A percentile compares a stretch with the other conserved stretches of the same genome.
Evolutionary conservation across 2,797 vertebrate genomes (phyloP).

Genomic region (Sebastes trivittatus): DNA sequence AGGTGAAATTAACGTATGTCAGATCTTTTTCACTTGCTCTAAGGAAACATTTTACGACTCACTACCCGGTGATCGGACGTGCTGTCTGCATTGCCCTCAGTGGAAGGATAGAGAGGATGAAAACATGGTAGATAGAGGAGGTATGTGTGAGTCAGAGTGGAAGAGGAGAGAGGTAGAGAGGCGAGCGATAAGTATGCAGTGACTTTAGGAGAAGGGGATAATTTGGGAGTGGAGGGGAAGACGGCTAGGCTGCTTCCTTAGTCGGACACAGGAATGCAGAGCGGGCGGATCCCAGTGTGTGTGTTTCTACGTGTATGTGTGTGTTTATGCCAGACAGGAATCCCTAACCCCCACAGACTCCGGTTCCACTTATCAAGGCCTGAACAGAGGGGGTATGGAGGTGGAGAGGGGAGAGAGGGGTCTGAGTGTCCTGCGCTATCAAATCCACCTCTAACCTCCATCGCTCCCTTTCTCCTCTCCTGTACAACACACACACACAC

Average conservation of each 20-base stretch:
- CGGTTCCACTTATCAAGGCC: slow-evolving; percentile 83
- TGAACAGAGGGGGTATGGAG: slow-evolving; percentile 62
- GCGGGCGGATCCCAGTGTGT: slow-evolving; percentile 77
- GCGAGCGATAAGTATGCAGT: slow-evolving; percentile 69
- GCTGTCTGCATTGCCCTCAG: slow-evolving; percentile 5
- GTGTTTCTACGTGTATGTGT: slow-evolving; percentile 59
- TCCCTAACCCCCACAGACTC: slow-evolving; percentile 83
- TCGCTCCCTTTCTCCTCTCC: slow-evolving; percentile 41
- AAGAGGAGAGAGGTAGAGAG: slow-evolving; percentile 60
- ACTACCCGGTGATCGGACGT: slow-evolving; percentile 16
- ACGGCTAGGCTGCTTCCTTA: slow-evolving; percentile 80
- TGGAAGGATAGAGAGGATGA: slow-evolving; percentile 20
- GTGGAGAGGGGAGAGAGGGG: slow-evolving; percentile 35
- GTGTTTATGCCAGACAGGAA: slow-evolving; percentile 82
- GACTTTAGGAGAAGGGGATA: slow-evolving; percentile 77
- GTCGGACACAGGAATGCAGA: slow-evolving; percentile 83
- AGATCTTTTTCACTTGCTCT: slow-evolving; percentile 23
- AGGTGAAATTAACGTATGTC: slow-evolving; percentile 9
- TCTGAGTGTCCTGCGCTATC: slow-evolving; percentile 69
- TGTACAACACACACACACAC: slow-evolving; percentile 19
- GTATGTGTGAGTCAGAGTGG: slow-evolving; percentile 51
- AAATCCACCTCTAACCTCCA: slow-evolving; percentile 62
- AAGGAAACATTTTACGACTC: slow-evolving; percentile 29
- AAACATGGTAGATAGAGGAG: slow-evolving; percentile 26
- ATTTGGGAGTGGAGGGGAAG: slow-evolving; percentile 81